Evolutionary conservation across 2,113 vertebrate species (phyloP).

Genomic region (Paedocypris sp.): DNA sequence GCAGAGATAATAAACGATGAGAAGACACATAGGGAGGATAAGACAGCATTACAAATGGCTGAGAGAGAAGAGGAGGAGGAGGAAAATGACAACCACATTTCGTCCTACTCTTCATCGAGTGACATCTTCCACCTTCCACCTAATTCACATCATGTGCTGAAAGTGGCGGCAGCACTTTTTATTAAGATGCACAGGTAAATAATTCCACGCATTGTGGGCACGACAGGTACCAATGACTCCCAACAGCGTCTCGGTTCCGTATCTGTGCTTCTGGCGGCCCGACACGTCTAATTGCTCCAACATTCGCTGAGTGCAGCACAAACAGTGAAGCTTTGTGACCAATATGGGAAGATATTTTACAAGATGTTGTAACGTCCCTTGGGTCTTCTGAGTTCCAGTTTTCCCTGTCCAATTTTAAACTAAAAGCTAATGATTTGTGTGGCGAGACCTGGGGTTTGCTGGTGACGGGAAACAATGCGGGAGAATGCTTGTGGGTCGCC

Average conservation of each 20-base stretch:
- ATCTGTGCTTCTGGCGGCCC: no score
- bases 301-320: neutral
- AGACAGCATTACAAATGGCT: slow-evolving; percentile 28
- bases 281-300: no score
- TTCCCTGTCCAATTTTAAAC: no score
- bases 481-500: slow-evolving; percentile 70
- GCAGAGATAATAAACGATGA: neutral
- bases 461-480: slow-evolving; percentile 67
- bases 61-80: slow-evolving; percentile 18
- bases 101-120: no score
- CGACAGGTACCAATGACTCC: neutral
- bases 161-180: neutral
- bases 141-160: neutral
- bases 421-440: no score
- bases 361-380: no score
- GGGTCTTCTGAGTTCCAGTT: no score
- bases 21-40: neutral
- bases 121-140: slow-evolving; percentile 15
- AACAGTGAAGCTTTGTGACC: neutral
- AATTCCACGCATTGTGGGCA: slow-evolving; percentile 1
- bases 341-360: no score
- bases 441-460: slow-evolving; percentile 71
- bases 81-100: no score
- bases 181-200: slow-evolving; percentile 21
- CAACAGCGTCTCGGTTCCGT: neutral